Percentiles rank a stretch among this genome's conserved stretches.
Conservation (phyloP, 2,888 invertebrate species). For the Lasioglossum villosulum region DNA sequence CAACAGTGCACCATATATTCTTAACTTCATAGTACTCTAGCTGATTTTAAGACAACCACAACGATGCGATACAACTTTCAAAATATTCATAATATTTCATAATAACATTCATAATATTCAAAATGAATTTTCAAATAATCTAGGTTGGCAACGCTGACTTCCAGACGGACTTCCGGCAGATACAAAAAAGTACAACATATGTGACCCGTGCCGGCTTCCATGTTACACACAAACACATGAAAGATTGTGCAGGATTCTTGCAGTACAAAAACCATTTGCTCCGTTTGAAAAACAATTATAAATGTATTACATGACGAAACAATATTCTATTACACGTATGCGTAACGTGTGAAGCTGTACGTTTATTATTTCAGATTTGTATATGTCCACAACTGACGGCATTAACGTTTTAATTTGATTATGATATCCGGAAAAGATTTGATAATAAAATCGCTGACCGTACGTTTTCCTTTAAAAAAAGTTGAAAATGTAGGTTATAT, state of each 20-base stretch:
- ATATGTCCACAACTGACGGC: not conserved
- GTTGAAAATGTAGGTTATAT: not conserved
- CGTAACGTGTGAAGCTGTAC: not conserved
- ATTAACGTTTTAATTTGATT: not conserved
- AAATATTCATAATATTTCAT: too few relatives aligned
- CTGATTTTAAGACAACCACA: too few relatives aligned
- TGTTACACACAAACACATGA: not conserved
- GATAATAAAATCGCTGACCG: not conserved
- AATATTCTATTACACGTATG: not conserved
- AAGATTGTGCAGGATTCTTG: not conserved
- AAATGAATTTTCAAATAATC: too few relatives aligned
- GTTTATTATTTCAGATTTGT: not conserved
- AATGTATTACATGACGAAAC: not conserved
- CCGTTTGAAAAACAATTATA: not conserved
- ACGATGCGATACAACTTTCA: too few relatives aligned
- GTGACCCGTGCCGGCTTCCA: constrained; percentile 15
- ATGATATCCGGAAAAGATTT: not conserved
- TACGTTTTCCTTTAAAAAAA: not conserved
- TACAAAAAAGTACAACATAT: constrained; percentile 41
- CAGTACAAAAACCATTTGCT: not conserved
- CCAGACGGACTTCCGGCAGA: constrained; percentile 52
- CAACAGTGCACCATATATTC: too few relatives aligned
- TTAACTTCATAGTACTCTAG: too few relatives aligned
- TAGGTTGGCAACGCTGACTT: too few relatives aligned
- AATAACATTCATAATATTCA: too few relatives aligned